phyloP scores from a whole-genome alignment of 2,797 vertebrate species.

The Pteropus rufus region DNA sequence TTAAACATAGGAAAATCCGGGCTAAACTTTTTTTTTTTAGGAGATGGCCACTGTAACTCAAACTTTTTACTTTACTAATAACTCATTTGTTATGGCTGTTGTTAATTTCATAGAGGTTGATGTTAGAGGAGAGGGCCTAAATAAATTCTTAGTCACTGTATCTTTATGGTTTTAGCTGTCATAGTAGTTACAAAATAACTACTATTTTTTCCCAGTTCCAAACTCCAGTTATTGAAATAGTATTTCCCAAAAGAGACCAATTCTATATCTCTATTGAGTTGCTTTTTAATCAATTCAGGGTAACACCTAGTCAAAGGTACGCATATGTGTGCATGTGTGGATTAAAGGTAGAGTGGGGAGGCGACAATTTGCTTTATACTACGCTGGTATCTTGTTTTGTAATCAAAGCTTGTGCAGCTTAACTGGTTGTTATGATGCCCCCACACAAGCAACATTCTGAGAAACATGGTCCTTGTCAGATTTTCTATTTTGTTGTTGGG shows the following conservation, averaged over 20 bases:
- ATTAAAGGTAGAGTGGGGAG: neutral
- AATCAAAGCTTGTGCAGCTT: neutral
- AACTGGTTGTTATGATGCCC: neutral
- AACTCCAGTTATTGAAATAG: neutral
- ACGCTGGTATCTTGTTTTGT: neutral
- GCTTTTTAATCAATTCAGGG: neutral
- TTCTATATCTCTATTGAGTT: neutral
- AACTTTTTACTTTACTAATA: neutral
- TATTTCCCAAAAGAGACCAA: neutral
- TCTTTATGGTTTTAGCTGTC: neutral
- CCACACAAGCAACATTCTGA: neutral
- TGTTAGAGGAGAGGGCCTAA: neutral
- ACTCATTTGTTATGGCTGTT: neutral
- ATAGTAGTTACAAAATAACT: neutral
- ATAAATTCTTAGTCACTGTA: neutral
- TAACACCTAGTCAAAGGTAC: neutral
- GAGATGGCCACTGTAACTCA: neutral
- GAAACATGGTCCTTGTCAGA: neutral
- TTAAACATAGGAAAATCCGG: neutral
- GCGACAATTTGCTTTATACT: neutral
- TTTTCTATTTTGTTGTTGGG: neutral
- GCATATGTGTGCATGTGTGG: accelerated
- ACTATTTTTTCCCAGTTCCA: neutral
- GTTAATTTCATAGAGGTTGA: neutral
- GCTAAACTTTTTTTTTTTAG: neutral